Evolutionary conservation across 37 sponge, comb jelly and placozoan genomes (phyloP), one percentile per base, ranked within the genome.

Genomic region (Mnemiopsis leidyi): DNA sequence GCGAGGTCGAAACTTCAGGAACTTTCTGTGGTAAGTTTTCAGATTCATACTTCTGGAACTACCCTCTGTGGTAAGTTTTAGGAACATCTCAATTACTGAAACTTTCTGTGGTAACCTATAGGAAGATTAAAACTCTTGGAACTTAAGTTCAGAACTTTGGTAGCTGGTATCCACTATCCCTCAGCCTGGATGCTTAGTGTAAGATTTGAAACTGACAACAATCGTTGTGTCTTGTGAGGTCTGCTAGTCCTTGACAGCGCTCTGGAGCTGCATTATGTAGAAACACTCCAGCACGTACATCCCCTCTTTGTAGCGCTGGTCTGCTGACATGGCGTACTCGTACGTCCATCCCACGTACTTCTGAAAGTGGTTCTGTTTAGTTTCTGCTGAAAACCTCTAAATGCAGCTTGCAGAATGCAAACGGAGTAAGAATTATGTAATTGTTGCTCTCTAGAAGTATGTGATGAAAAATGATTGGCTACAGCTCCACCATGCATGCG

Each of bases 1-100:
- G 73, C 73, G 2, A 21, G 73, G 2, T 69, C 73, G 1, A 69
- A 69, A 69, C 73, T 69, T 25, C 73, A 69, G 29, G 73, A 69
- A 24, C 73, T 69, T n/a, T 69, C 73, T 69, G 73, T 69, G 24
- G 73, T 69, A 25, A 69, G 73, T 69, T 21, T 69, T 69, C 1
- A 69, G 61, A 48, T 48, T 13, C 13, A 48, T 18, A 48, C 61
- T 48, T 48, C 61, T 18, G 61, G 61, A 48, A 13, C 61, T 48
- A 13, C n/a, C n/a, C n/a, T 48, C 61, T 48, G 61, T 48, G 61
- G 61, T 48, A 48, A 48, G 61, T 48, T 48, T 48, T 48, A 48
- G 61, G 61, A 48, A 48, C 9, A 48, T 48, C 61, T 48, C 5
- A 48, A 48, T 13, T 48, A 18, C 61, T 18, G 61, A 13, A 48